phyloP scores from a whole-genome alignment of 2,113 vertebrate species.

The Xenopus laevis region DNA sequence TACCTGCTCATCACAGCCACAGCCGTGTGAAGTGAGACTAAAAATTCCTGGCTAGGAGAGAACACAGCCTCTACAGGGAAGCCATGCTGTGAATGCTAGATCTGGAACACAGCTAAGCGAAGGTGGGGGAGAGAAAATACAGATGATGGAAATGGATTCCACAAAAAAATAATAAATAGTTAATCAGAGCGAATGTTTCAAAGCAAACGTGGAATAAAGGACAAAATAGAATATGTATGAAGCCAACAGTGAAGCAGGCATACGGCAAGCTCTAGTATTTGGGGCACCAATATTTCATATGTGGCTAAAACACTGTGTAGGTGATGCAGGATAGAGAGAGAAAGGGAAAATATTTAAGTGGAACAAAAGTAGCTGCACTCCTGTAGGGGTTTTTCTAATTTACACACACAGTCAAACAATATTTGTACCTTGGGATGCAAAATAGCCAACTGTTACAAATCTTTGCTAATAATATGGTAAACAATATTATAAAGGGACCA shows the following conservation, averaged over 20 bases:
- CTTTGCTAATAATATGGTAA: too few relatives aligned
- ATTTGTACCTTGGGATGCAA: too few relatives aligned
- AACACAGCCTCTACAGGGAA: neutral
- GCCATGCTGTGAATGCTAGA: neutral
- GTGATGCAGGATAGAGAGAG: too few relatives aligned
- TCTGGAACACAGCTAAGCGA: neutral
- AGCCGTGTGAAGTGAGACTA: neutral
- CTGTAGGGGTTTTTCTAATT: too few relatives aligned
- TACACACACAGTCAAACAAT: too few relatives aligned
- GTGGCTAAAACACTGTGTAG: too few relatives aligned
- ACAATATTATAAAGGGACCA: too few relatives aligned
- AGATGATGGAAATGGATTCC: conserved; percentile 7
- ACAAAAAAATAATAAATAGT: neutral
- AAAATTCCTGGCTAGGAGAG: neutral
- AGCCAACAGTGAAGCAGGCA: conserved; percentile 41
- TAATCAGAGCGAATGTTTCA: neutral
- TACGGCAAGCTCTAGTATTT: conserved; percentile 11
- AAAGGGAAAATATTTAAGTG: too few relatives aligned
- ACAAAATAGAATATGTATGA: neutral
- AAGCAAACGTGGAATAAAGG: neutral
- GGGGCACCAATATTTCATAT: too few relatives aligned
- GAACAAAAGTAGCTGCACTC: too few relatives aligned
- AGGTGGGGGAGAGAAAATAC: neutral
- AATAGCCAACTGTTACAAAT: too few relatives aligned
- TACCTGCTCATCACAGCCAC: neutral